Percentiles rank a stretch among this genome's conserved stretches.
Conservation (phyloP, 2,113 vertebrate species). For the Gracilinanus agilis region DNA sequence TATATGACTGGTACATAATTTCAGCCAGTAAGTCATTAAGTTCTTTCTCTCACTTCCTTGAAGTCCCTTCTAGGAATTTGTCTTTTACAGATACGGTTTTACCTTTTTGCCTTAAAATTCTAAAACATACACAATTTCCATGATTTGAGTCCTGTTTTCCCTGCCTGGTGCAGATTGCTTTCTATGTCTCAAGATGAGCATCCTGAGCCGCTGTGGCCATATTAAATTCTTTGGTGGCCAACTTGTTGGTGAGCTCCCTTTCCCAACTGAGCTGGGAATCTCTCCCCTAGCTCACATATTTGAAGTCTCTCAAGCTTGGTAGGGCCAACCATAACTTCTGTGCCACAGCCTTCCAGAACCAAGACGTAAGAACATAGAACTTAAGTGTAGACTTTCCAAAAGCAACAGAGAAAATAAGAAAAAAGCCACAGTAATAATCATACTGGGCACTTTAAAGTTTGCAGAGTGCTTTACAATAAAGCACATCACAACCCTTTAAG, state of each 20-base stretch:
- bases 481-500: too few relatives aligned
- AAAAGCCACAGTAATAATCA: neutral
- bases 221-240: too few relatives aligned
- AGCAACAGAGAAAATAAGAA: neutral
- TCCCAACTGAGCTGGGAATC: neutral
- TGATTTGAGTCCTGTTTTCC: neutral
- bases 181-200: neutral
- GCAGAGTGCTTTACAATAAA: neutral
- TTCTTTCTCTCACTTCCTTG: neutral
- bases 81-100: neutral
- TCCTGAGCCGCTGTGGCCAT: neutral
- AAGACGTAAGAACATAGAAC: too few relatives aligned
- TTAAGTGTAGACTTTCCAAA: neutral
- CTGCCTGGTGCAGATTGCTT: neutral
- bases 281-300: neutral
- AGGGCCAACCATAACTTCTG: neutral
- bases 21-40: neutral
- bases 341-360: neutral
- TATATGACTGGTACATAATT: neutral
- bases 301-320: neutral
- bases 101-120: neutral
- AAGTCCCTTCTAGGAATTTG: neutral
- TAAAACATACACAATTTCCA: neutral
- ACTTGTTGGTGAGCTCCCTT: too few relatives aligned
- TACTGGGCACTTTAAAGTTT: neutral